phyloP scores from a whole-genome alignment of 2,113 vertebrate genomes.

The Ardeotis arabs region DNA sequence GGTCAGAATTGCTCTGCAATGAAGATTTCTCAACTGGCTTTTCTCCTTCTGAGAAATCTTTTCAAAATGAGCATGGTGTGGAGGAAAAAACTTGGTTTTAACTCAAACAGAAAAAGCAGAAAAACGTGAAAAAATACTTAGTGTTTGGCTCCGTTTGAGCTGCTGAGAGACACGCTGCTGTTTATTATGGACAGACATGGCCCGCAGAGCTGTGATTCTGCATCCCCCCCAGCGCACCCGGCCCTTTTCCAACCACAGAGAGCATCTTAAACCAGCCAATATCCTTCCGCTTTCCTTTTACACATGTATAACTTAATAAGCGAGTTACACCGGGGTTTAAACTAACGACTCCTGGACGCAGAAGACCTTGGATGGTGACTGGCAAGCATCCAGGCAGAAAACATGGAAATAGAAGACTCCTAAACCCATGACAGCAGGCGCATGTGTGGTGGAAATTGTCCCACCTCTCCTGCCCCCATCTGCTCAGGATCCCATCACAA shows the following conservation, averaged over 20 bases:
- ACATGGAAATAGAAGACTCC: neutral
- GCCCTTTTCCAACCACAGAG: neutral
- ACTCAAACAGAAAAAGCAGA: neutral
- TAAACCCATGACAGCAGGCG: neutral
- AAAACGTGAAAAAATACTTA: neutral
- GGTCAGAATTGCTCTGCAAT: neutral
- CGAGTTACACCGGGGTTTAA: slow-evolving; percentile 7
- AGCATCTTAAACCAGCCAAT: slow-evolving; percentile 20
- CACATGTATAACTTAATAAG: neutral
- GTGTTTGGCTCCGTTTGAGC: neutral
- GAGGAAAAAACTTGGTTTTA: neutral
- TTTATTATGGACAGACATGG: neutral
- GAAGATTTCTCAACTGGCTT: neutral
- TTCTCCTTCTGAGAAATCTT: neutral
- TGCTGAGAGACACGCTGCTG: neutral
- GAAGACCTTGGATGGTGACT: slow-evolving; percentile 11
- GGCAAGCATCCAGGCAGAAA: neutral
- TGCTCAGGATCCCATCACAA: slow-evolving; percentile 53
- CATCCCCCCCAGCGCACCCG: neutral
- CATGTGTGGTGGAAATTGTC: neutral
- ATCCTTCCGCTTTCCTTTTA: slow-evolving; percentile 31
- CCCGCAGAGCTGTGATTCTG: rapidly evolving
- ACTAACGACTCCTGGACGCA: slow-evolving; percentile 19
- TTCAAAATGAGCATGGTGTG: neutral
- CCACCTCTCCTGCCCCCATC: slow-evolving; percentile 8